A percentile compares a stretch with the other conserved stretches of the same genome.
Evolutionary conservation across 2,113 vertebrate genomes (phyloP).

Genomic region (Strix aluco): DNA sequence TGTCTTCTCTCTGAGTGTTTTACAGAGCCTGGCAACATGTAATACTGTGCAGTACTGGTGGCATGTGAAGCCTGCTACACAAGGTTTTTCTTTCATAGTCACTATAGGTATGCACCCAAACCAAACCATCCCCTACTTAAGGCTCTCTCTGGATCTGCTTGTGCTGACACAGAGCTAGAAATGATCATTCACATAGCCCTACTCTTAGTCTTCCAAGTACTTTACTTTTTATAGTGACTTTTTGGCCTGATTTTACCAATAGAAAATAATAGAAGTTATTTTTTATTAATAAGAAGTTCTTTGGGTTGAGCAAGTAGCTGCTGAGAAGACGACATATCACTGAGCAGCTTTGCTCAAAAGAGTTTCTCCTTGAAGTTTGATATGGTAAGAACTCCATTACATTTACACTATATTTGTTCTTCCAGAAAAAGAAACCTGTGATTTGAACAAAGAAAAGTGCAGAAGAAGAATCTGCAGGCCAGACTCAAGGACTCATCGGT

Average conservation of each 20-base stretch:
- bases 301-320: not conserved
- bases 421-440: conserved; percentile 71
- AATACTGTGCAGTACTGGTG: not conserved
- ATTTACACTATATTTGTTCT: not conserved
- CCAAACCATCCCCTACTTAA: not conserved
- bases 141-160: not conserved
- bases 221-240: not conserved
- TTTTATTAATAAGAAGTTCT: not conserved
- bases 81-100: not conserved
- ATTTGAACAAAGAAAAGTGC: conserved; percentile 68
- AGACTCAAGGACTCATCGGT: conserved; percentile 48
- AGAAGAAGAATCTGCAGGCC: conserved; percentile 68
- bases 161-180: not conserved
- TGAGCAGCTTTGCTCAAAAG: not conserved
- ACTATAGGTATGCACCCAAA: not conserved
- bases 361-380: not conserved
- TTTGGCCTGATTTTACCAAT: not conserved
- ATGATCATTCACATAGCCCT: fast-evolving
- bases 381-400: not conserved
- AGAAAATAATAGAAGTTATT: not conserved
- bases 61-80: not conserved
- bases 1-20: not conserved
- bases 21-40: not conserved
- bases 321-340: not conserved
- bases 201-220: not conserved